A percentile compares a stretch with the other conserved stretches of the same genome.
Evolutionary conservation across 53 echinoderm and acorn worm species (phyloP).

Genomic region (Luidia sarsii): DNA sequence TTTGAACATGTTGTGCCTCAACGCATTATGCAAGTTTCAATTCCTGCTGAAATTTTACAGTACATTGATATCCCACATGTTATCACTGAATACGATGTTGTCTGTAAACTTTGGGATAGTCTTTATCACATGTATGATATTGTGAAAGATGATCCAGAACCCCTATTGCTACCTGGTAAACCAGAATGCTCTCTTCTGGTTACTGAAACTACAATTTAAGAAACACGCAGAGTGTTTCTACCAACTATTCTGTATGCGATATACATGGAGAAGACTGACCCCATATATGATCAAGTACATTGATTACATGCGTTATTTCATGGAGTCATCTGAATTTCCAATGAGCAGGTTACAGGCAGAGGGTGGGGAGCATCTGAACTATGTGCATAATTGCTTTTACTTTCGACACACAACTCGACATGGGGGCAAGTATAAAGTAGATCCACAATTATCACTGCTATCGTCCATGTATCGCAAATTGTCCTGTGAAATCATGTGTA

Average conservation of each 20-base stretch:
- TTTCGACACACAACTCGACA: constrained; percentile 70
- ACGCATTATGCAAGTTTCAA: not conserved
- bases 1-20: constrained; percentile 47
- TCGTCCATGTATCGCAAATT: constrained; percentile 43
- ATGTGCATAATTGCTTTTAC: constrained; percentile 56
- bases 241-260: constrained; percentile 60
- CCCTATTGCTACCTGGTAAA: constrained; percentile 19
- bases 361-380: constrained; percentile 76
- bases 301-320: constrained; percentile 61
- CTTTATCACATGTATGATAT: constrained; percentile 41
- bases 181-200: constrained; percentile 36
- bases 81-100: not conserved
- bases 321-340: constrained; percentile 53
- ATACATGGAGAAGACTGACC: constrained; percentile 54
- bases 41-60: not conserved
- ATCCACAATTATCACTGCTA: constrained; percentile 45
- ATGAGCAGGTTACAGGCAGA: constrained; percentile 63
- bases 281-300: constrained; percentile 77
- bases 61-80: not conserved
- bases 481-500: constrained; percentile 22
- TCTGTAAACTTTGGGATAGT: constrained; percentile 48
- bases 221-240: constrained; percentile 64
- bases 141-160: constrained; percentile 29
- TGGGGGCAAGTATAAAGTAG: constrained; percentile 63
- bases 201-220: not conserved